Percentiles rank a stretch among this genome's conserved stretches.
phyloP scores from a whole-genome alignment of 2,888 invertebrate genomes.

The Listrodromus nycthemerus region DNA sequence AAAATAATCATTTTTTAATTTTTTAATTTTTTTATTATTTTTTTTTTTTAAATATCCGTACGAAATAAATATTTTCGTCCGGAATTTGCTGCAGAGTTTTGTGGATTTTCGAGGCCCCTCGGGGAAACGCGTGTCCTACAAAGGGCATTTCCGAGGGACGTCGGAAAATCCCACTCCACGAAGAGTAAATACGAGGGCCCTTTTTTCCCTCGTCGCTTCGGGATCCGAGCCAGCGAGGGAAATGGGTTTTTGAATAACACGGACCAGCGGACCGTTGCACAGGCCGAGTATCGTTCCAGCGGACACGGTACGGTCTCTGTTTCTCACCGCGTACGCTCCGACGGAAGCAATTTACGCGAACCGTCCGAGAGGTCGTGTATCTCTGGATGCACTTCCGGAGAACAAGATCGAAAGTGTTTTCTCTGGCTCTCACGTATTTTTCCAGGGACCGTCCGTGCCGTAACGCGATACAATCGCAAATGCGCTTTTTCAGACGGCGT shows the following conservation, averaged over 20 bases:
- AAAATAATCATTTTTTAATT: too few relatives aligned
- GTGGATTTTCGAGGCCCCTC: too few relatives aligned
- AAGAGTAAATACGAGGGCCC: too few relatives aligned
- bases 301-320: slow-evolving; percentile 20
- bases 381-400: slow-evolving; percentile 7
- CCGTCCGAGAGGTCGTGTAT: slow-evolving; percentile 25
- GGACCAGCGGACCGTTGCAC: background rate
- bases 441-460: background rate
- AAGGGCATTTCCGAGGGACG: too few relatives aligned
- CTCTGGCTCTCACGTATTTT: background rate
- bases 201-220: background rate
- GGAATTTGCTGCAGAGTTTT: too few relatives aligned
- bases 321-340: slow-evolving; percentile 32
- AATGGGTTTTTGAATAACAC: slow-evolving; percentile 35
- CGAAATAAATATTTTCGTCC: too few relatives aligned
- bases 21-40: too few relatives aligned
- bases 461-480: slow-evolving; percentile 6
- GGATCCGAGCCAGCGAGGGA: slow-evolving; percentile 8
- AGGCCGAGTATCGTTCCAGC: background rate
- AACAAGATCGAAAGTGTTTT: slow-evolving; percentile 44
- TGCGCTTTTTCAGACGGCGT: background rate
- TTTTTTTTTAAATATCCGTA: too few relatives aligned
- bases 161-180: too few relatives aligned
- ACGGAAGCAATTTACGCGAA: slow-evolving; percentile 52
- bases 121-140: too few relatives aligned